Conservation (phyloP, 1,140 invertebrate genomes). For the Cecropterus lyciades region DNA sequence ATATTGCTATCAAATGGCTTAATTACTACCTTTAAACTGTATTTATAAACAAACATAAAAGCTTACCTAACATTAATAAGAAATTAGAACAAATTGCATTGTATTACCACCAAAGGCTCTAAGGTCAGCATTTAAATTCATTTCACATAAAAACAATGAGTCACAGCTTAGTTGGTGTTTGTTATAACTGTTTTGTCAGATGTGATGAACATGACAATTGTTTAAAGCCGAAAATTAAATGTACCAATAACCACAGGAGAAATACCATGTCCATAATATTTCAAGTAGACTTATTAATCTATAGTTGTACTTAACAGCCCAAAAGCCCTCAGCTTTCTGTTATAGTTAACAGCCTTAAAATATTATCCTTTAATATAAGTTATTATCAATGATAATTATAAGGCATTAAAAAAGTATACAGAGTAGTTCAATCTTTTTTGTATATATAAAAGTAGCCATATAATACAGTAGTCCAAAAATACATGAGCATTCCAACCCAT, state of each 20-base stretch:
- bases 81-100: slow-evolving; percentile 10
- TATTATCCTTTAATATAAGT: too few species aligned
- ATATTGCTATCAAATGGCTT: background rate
- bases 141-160: slow-evolving; percentile 5
- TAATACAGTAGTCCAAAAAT: too few species aligned
- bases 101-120: background rate
- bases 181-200: slow-evolving; percentile 6
- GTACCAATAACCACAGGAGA: background rate
- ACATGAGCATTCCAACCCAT: too few species aligned
- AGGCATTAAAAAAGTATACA: too few species aligned
- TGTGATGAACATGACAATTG: background rate
- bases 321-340: too few species aligned
- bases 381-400: too few species aligned
- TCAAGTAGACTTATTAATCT: too few species aligned
- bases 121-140: slow-evolving; percentile 12
- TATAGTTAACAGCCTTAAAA: too few species aligned
- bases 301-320: too few species aligned
- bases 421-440: too few species aligned
- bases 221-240: background rate
- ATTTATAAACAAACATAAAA: background rate
- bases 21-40: background rate
- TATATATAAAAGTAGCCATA: too few species aligned
- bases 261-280: too few species aligned
- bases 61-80: background rate
- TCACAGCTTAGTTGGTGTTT: background rate